phyloP scores from a whole-genome alignment of 1,140 invertebrate species.

The Zeugodacus cucurbitae region DNA sequence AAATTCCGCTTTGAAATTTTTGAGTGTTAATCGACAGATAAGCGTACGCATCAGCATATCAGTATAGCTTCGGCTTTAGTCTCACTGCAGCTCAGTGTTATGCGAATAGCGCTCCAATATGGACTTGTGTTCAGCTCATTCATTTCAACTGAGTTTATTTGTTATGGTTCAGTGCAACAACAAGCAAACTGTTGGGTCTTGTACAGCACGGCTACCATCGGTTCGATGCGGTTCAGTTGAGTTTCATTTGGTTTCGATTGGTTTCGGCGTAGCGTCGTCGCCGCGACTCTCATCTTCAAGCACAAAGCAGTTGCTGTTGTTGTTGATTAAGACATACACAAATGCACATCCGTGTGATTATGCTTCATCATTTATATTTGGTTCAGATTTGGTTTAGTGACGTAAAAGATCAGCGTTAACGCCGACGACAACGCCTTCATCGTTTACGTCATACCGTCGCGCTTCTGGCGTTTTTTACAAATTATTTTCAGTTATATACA shows the following conservation, averaged over 20 bases:
- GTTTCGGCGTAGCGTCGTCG: neutral
- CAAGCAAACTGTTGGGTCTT: neutral
- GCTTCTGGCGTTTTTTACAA: too few relatives aligned
- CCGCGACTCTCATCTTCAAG: neutral
- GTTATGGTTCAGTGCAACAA: neutral
- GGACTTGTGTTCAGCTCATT: neutral
- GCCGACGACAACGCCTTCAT: conserved; percentile 23
- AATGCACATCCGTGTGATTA: too few relatives aligned
- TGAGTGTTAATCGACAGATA: too few relatives aligned
- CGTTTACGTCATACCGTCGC: neutral
- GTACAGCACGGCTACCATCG: conserved; percentile 51
- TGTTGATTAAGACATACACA: neutral
- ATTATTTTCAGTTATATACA: too few relatives aligned
- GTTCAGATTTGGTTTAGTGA: too few relatives aligned
- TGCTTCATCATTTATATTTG: too few relatives aligned
- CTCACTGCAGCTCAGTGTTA: neutral
- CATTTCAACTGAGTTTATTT: neutral
- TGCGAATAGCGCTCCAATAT: neutral
- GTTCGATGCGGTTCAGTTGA: conserved; percentile 52
- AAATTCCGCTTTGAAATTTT: too few relatives aligned
- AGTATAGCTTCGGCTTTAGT: neutral
- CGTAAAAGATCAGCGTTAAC: neutral
- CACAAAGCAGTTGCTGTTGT: conserved; percentile 50
- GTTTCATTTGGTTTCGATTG: conserved; percentile 26
- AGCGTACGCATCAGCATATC: too few relatives aligned